phyloP scores from a whole-genome alignment of 1,140 invertebrate genomes.

The Elysia chlorotica region DNA sequence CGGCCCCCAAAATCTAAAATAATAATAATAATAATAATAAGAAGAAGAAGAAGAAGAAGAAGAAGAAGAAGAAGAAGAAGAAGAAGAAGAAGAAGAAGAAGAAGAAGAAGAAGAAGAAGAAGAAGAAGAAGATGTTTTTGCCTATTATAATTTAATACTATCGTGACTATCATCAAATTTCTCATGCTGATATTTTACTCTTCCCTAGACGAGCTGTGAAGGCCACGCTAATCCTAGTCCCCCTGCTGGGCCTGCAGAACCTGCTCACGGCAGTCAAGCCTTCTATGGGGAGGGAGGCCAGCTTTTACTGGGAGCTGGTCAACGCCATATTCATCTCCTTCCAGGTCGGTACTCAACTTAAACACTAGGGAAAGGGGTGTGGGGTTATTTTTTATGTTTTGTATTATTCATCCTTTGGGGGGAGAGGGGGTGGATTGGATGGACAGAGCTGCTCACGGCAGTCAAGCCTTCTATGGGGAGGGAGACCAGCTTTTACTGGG shows the following conservation, averaged over 20 bases:
- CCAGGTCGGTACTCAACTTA: slow-evolving; percentile 45
- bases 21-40: no score
- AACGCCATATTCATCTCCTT: slow-evolving; percentile 41
- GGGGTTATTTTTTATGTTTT: no score
- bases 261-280: slow-evolving; percentile 27
- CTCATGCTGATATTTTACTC: no score
- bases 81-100: background rate
- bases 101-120: background rate
- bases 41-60: no score
- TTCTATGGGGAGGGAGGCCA: slow-evolving; percentile 18
- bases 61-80: background rate
- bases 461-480: slow-evolving; percentile 29
- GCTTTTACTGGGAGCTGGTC: slow-evolving; percentile 35
- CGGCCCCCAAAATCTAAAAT: no score
- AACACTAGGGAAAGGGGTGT: no score
- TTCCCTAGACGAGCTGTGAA: slow-evolving; percentile 68
- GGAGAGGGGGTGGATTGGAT: no score
- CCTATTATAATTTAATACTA: background rate
- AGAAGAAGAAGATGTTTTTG: background rate
- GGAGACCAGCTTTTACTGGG: slow-evolving; percentile 27
- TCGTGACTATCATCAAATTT: background rate
- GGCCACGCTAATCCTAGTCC: slow-evolving; percentile 64
- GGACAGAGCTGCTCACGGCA: slow-evolving; percentile 18
- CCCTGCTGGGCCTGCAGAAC: slow-evolving; percentile 57
- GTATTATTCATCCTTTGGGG: no score